A percentile compares a stretch with the other conserved stretches of the same genome.
Evolutionary conservation across 2,113 vertebrate genomes (phyloP).

Genomic region (Sorex araneus): DNA sequence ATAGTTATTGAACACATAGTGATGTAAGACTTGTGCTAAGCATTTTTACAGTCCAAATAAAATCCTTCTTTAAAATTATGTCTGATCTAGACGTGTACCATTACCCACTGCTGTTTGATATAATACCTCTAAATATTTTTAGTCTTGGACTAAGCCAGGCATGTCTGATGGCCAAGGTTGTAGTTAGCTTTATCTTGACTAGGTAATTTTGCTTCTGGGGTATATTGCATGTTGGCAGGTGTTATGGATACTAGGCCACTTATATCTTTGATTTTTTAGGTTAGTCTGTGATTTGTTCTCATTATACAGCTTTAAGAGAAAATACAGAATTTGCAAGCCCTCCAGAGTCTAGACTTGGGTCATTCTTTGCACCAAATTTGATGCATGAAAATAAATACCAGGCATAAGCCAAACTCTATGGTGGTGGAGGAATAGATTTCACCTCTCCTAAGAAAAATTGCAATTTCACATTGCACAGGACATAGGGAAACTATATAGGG

Average conservation of each 20-base stretch:
- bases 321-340: not conserved
- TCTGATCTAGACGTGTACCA: not conserved
- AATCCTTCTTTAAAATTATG: constrained; percentile 1
- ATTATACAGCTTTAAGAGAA: constrained; percentile 21
- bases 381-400: not conserved
- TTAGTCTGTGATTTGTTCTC: not conserved
- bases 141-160: not conserved
- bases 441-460: not conserved
- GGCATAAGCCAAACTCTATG: not conserved
- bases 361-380: not conserved
- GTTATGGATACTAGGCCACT: not conserved
- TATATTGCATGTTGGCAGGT: not conserved
- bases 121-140: not conserved
- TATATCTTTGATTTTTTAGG: not conserved
- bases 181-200: not conserved
- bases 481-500: not conserved
- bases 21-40: not conserved
- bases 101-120: not conserved
- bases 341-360: not conserved
- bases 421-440: not conserved
- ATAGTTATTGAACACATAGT: not conserved
- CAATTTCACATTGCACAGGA: not conserved
- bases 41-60: constrained; percentile 17
- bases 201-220: not conserved
- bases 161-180: constrained; percentile 1